Conservation (phyloP, 1,140 invertebrate genomes). For the Zelostemma sp. region DNA sequence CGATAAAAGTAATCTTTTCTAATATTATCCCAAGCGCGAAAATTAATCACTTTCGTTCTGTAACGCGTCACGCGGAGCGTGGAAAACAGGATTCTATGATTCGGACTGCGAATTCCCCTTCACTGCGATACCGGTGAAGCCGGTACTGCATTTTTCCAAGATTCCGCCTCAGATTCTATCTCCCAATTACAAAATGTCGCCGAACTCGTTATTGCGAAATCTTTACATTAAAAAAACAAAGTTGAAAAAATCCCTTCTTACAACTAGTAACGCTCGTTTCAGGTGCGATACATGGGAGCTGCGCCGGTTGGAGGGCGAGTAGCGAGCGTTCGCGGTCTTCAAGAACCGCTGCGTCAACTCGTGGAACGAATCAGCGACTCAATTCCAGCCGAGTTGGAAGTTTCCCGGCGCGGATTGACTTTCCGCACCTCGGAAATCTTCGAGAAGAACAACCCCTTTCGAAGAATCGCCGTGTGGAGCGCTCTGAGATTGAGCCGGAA, state of each 20-base stretch:
- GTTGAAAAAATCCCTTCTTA: too few species aligned
- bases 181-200: constrained; percentile 15
- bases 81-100: constrained; percentile 33
- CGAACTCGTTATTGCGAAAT: constrained; percentile 37
- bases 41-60: constrained; percentile 51
- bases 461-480: constrained; percentile 92
- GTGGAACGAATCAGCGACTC: constrained; percentile 57
- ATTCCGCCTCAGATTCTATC: constrained; percentile 15
- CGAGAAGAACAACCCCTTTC: constrained; percentile 77
- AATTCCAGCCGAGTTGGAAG: constrained; percentile 61
- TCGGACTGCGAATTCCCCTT: constrained; percentile 54
- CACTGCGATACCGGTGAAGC: constrained; percentile 23
- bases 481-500: constrained; percentile 59
- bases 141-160: constrained; percentile 25
- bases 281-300: constrained; percentile 86
- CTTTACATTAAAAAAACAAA: too few species aligned
- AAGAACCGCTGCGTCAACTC: constrained; percentile 84
- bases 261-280: constrained; percentile 19
- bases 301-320: constrained; percentile 83
- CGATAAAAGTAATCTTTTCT: neutral
- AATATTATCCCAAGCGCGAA: neutral
- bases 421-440: constrained; percentile 57
- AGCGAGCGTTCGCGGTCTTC: constrained; percentile 84
- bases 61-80: constrained; percentile 37
- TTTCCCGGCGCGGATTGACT: constrained; percentile 62